Conservation (phyloP, 2,888 invertebrate species). For the Allophyes oxyacanthae region DNA sequence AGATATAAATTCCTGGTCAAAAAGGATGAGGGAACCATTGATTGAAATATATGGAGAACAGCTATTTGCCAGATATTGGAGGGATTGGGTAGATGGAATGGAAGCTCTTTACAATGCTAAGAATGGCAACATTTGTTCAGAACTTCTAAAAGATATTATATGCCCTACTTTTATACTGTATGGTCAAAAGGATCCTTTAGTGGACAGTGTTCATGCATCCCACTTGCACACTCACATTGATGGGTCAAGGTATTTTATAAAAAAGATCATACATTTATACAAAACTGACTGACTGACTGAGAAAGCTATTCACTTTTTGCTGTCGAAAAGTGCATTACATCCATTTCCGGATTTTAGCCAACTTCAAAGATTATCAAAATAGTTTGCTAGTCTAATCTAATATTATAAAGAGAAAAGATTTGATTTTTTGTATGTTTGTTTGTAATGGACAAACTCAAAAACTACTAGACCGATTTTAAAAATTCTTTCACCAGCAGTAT, state of each 20-base stretch:
- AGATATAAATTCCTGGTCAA: slow-evolving; percentile 94
- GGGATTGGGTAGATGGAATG: slow-evolving; percentile 92
- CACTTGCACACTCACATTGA: slow-evolving; percentile 92
- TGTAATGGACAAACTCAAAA: too few species aligned
- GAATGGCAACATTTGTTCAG: slow-evolving; percentile 93
- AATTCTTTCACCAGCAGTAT: too few species aligned
- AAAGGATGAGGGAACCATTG: slow-evolving; percentile 92
- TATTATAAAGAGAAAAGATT: too few species aligned
- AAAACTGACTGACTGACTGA: too few species aligned
- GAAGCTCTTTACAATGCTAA: slow-evolving; percentile 87
- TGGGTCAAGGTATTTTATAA: slow-evolving; percentile 89
- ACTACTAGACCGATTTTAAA: too few species aligned
- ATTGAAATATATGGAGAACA: slow-evolving; percentile 93
- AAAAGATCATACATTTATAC: background rate
- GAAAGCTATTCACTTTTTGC: too few species aligned
- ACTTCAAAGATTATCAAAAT: too few species aligned
- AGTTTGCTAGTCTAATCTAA: too few species aligned
- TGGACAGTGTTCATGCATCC: slow-evolving; percentile 92
- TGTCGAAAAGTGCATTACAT: too few species aligned
- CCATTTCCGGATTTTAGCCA: too few species aligned
- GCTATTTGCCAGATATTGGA: slow-evolving; percentile 92
- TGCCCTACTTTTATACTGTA: slow-evolving; percentile 95
- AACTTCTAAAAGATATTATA: slow-evolving; percentile 90
- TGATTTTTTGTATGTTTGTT: too few species aligned
- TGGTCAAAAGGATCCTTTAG: slow-evolving; percentile 94